Conservation (phyloP, 2,113 vertebrate genomes). For the Zosterops hypoxanthus region DNA sequence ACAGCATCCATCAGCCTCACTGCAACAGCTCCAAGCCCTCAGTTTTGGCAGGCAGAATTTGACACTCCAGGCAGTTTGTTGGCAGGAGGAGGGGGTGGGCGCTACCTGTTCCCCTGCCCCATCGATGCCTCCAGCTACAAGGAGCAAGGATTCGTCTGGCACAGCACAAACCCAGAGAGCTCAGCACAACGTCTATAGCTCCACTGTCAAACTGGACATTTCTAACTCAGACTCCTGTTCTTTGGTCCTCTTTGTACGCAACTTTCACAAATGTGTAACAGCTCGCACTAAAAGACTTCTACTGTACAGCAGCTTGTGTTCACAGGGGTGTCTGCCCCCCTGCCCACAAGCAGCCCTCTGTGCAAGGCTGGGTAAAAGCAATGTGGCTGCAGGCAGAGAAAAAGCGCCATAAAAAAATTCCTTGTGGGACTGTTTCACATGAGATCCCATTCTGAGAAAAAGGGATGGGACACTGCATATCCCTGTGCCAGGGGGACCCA, state of each 20-base stretch:
- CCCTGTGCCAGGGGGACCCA: not conserved
- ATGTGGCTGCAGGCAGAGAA: not conserved
- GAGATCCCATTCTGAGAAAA: not conserved
- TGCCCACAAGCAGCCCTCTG: not conserved
- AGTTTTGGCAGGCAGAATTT: not conserved
- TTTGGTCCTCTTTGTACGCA: slow-evolving; percentile 36
- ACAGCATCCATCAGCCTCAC: not conserved
- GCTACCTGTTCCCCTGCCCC: not conserved
- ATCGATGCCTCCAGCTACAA: not conserved
- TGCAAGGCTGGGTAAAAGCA: not conserved
- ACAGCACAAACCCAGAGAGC: not conserved
- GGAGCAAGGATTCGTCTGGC: not conserved
- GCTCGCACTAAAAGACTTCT: fast-evolving
- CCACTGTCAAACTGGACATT: fast-evolving
- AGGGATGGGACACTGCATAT: not conserved
- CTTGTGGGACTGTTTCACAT: fast-evolving
- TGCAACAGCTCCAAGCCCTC: not conserved
- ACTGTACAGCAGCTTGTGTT: not conserved
- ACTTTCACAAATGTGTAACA: not conserved
- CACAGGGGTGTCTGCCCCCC: not conserved
- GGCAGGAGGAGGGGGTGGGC: not conserved
- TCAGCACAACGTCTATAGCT: not conserved
- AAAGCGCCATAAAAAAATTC: not conserved
- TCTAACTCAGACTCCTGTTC: not conserved
- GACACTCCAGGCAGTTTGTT: not conserved